A percentile compares a stretch with the other conserved stretches of the same genome.
These are phyloP conservation scores for Nibea coibor DNA, from an alignment of 2,113 vertebrate genomes.

Conservation along the genomic window DNA sequence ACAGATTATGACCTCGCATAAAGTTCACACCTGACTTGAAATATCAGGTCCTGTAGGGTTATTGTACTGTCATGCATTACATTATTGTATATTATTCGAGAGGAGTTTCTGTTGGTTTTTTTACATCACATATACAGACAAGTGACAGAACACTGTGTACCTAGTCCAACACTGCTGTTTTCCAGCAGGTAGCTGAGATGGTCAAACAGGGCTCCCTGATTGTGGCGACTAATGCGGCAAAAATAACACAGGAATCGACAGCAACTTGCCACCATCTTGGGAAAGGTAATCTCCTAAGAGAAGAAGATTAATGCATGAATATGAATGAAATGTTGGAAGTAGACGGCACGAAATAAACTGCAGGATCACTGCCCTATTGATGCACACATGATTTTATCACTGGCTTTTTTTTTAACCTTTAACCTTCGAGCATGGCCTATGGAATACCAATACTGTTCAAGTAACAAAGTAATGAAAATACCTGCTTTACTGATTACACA, in stretches of 20 bases:
- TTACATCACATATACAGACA: neutral
- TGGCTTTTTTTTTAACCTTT: neutral
- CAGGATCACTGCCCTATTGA: neutral
- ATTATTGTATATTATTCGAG: neutral
- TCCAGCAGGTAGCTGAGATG: constrained; percentile 96
- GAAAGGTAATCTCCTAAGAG: constrained; percentile 91
- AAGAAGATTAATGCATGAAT: neutral
- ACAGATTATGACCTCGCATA: neutral
- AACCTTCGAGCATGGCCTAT: neutral
- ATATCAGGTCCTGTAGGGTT: neutral
- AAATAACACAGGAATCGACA: constrained; percentile 98
- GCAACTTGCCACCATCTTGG: constrained; percentile 98
- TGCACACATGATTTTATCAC: neutral
- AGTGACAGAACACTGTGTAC: constrained; percentile 76
- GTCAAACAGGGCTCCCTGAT: constrained; percentile 97
- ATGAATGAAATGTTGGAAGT: neutral
- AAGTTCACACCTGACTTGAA: neutral
- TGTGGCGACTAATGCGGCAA: constrained; percentile 95
- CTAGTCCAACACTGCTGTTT: constrained; percentile 95
- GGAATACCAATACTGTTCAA: neutral
- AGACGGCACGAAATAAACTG: neutral
- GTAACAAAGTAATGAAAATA: neutral
- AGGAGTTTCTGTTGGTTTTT: neutral
- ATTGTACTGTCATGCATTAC: neutral
- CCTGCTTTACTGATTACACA: neutral